A percentile compares a stretch with the other conserved stretches of the same genome.
These are phyloP conservation scores for Rhinoraja longicauda DNA, from an alignment of 2,797 vertebrate species.

Conservation along the genomic window DNA sequence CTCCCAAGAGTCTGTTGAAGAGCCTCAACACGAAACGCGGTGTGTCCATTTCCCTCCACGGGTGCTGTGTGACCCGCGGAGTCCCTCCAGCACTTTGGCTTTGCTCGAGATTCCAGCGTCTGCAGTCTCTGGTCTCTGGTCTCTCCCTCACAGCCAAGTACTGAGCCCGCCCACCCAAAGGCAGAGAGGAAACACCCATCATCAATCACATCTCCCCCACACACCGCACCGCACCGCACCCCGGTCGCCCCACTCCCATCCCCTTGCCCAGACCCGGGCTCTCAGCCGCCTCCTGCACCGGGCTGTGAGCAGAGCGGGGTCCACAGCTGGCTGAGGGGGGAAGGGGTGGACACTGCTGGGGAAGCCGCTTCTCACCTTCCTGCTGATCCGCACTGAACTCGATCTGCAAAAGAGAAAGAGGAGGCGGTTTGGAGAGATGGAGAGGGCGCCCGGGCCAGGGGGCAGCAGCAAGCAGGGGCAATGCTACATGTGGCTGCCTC, in stretches of 20 bases:
- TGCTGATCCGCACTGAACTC: slow-evolving; percentile 64
- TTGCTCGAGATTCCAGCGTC: too few species aligned
- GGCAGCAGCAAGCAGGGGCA: neutral
- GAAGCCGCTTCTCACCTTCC: slow-evolving; percentile 61
- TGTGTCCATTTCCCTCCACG: too few species aligned
- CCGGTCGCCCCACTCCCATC: neutral
- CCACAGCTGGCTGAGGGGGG: too few species aligned
- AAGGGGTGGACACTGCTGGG: too few species aligned
- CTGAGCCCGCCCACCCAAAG: neutral
- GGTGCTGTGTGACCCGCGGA: too few species aligned
- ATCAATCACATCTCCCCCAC: neutral
- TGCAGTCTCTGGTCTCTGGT: too few species aligned
- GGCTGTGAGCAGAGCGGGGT: too few species aligned
- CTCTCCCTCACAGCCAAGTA: too few species aligned
- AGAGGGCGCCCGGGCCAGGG: neutral
- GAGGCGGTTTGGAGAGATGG: neutral
- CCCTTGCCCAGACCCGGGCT: neutral
- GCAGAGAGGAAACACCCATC: too few species aligned
- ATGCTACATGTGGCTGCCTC: neutral
- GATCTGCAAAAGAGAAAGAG: slow-evolving; percentile 67
- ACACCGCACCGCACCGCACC: neutral
- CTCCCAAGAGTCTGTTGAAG: neutral
- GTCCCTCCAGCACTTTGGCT: too few species aligned
- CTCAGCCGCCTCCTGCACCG: neutral
- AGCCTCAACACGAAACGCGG: too few species aligned